A percentile compares a stretch with the other conserved stretches of the same genome.
phyloP scores from a whole-genome alignment of 2,113 vertebrate species.

The Psettodes erumei region DNA sequence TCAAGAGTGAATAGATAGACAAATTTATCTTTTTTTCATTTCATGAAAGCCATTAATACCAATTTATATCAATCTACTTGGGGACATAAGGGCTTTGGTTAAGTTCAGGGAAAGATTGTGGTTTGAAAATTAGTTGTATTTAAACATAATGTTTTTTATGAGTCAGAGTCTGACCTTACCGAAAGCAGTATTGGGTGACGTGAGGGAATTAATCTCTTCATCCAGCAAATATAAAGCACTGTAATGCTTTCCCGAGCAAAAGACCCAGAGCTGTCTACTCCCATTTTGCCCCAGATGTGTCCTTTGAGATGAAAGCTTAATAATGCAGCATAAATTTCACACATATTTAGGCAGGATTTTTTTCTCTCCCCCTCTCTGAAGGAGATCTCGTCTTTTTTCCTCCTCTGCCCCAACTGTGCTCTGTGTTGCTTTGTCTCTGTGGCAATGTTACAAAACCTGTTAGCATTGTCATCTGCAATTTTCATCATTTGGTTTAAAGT shows the following conservation, averaged over 20 bases:
- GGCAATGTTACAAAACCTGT: slow-evolving; percentile 49
- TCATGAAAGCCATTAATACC: too few species aligned
- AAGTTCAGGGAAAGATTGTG: too few species aligned
- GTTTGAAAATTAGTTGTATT: too few species aligned
- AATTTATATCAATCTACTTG: too few species aligned
- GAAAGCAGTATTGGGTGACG: neutral
- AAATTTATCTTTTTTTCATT: too few species aligned
- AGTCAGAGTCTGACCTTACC: too few species aligned
- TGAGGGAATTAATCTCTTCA: neutral
- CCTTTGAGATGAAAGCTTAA: slow-evolving; percentile 17
- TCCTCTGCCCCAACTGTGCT: neutral
- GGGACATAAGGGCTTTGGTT: too few species aligned
- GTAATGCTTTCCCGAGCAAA: neutral
- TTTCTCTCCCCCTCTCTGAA: slow-evolving; percentile 1
- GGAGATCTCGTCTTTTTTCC: neutral
- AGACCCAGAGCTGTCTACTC: neutral
- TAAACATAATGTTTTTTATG: too few species aligned
- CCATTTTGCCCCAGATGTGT: slow-evolving; percentile 15
- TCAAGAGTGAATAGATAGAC: neutral
- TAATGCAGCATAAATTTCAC: slow-evolving; percentile 38
- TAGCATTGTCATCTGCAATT: slow-evolving; percentile 55
- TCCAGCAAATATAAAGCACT: neutral
- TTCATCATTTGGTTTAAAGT: slow-evolving; percentile 59
- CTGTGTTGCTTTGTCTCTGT: slow-evolving; percentile 14
- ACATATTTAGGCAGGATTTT: slow-evolving; percentile 1